These are phyloP conservation scores for Xenopus borealis DNA, from an alignment of 2,113 vertebrate species.

Conservation along the genomic window DNA sequence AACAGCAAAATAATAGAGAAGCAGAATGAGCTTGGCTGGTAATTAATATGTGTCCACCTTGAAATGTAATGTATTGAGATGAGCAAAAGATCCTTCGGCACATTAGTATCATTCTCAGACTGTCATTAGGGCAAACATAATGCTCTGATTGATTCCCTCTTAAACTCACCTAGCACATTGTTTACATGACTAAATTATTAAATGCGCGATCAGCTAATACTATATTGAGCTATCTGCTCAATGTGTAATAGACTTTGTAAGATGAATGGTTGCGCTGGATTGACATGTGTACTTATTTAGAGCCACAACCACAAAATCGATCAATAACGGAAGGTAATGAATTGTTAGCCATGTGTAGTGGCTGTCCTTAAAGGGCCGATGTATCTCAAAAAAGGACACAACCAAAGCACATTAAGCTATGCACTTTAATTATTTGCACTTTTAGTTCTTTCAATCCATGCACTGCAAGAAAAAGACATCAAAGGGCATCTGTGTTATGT, in stretches of 20 bases:
- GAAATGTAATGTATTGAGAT: background rate
- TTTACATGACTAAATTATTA: conserved; percentile 12
- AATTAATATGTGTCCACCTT: background rate
- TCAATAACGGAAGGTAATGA: background rate
- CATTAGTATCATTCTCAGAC: background rate
- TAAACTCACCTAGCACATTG: background rate
- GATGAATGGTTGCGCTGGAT: background rate
- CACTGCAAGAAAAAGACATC: no score
- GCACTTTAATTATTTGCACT: no score
- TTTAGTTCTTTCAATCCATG: no score
- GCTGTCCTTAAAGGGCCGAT: no score
- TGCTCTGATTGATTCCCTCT: background rate
- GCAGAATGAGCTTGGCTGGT: no score
- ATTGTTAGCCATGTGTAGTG: background rate
- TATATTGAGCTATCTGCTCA: background rate
- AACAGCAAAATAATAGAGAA: no score
- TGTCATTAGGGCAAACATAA: background rate
- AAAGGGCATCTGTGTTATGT: no score
- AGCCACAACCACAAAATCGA: background rate
- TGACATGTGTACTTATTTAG: background rate
- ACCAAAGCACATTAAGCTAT: no score
- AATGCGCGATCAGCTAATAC: background rate
- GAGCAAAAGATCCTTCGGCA: background rate
- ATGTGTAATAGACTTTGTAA: background rate
- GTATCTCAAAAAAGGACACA: no score